Evolutionary conservation across 1,140 invertebrate species (phyloP), one percentile per base, ranked within the genome.

Genomic region (Drosophila tristis): DNA sequence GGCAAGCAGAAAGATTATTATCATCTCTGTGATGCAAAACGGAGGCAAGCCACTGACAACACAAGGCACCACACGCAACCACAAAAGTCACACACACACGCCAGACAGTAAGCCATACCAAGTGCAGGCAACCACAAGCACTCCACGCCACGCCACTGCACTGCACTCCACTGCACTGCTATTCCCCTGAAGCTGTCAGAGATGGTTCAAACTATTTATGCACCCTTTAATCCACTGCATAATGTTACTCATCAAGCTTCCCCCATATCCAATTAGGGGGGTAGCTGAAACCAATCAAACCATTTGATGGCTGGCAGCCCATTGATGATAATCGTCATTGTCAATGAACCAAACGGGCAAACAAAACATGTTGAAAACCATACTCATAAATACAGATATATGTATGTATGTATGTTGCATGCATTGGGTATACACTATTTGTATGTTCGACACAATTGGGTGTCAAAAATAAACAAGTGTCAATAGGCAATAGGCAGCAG

Each of bases 391-490:
- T 55, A 59, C 11, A 48, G 31, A 50, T 16, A 20, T 5, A 26
- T 29, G 25, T 39, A 51, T 3, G 20, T 5, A 56, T 23, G 2
- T 16, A 47, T 16, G 25, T 5, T 29, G 25, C 39, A 51, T 4
- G 20, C 16, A 50, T 16, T 7, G 31, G 5, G 9, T 23, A 23
- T 23, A 48, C 16, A 48, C 16, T 47, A 60, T 43, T 47, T 50
- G 48, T 49, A 43, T 79, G 44, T 55, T 31, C 47, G 48, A 35
- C 65, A 70, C 67, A 73, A 58, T 71, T 59, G 78, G 74, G 82
- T 82, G 82, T 89, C 84, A 76, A 82, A 81, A 76, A 72, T 87
- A 73, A 87, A 87, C 84, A 87, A 86, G 84, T 86, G 82, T 81
- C 82, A 82, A 86, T 78, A 74, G 82, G 79, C 82, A 80, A 78